Percentiles rank a stretch among this genome's conserved stretches.
phyloP scores from a whole-genome alignment of 1,140 invertebrate species.

The Branchinecta lynchi region DNA sequence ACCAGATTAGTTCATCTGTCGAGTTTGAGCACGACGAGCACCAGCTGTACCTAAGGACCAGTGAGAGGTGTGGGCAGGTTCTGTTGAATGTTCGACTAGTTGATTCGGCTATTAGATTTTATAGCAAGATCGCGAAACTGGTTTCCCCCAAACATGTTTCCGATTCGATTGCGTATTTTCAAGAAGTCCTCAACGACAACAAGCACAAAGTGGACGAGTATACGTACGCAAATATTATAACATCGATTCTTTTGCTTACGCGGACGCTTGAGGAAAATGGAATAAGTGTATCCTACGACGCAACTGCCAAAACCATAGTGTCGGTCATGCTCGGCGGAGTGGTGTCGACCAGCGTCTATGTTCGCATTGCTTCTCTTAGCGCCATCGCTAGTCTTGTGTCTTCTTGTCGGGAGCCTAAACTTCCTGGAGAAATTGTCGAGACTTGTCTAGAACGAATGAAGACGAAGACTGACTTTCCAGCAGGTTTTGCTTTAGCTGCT shows the following conservation, averaged over 20 bases:
- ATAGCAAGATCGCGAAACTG: background rate
- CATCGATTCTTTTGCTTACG: background rate
- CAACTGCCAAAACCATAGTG: background rate
- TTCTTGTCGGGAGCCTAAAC: background rate
- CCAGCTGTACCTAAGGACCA: background rate
- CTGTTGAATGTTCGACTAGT: background rate
- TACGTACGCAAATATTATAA: background rate
- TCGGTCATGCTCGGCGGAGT: background rate
- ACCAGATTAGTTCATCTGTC: too few relatives aligned
- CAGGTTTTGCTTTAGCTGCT: background rate
- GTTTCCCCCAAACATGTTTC: background rate
- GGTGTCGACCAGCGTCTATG: background rate
- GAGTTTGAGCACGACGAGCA: background rate
- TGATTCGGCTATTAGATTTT: background rate
- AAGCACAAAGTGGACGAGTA: background rate
- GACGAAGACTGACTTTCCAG: background rate
- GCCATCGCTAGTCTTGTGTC: background rate
- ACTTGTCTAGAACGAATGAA: background rate
- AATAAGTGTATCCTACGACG: background rate
- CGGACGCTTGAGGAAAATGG: background rate
- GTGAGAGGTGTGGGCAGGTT: background rate
- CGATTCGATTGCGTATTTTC: background rate
- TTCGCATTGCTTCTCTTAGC: background rate
- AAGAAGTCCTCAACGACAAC: background rate
- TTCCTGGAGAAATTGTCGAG: background rate